These are phyloP conservation scores for Drosophila willistoni DNA, from an alignment of 1,140 invertebrate species.

Conservation along the genomic window DNA sequence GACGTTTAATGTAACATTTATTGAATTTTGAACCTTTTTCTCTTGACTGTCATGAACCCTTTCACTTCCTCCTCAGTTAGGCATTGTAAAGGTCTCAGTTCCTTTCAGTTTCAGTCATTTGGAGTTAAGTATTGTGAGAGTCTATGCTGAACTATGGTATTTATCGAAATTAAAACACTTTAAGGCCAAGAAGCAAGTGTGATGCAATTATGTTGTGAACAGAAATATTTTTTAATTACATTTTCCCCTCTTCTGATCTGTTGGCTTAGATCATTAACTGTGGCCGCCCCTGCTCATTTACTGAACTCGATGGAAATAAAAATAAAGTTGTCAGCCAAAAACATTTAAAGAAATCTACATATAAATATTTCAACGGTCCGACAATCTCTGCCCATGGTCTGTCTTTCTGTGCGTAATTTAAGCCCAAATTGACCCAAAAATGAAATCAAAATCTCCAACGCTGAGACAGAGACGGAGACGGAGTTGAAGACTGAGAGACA, in stretches of 20 bases:
- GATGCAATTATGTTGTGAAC: neutral
- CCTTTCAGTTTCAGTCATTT: neutral
- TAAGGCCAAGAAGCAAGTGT: conserved; percentile 1
- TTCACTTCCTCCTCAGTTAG: too few relatives aligned
- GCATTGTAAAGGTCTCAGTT: neutral
- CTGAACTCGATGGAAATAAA: conserved; percentile 27
- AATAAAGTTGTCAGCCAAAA: conserved; percentile 71
- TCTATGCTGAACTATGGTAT: neutral
- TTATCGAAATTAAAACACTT: neutral
- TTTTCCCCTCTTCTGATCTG: neutral
- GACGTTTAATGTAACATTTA: too few relatives aligned
- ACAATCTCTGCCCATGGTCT: conserved; percentile 68
- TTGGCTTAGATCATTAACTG: conserved; percentile 12
- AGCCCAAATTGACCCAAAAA: conserved; percentile 79
- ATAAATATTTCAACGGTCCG: conserved; percentile 62
- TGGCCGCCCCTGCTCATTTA: conserved; percentile 24
- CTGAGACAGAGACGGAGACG: conserved; percentile 8
- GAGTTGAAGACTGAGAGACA: conserved; percentile 44
- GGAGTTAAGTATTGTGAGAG: too few relatives aligned
- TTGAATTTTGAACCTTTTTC: too few relatives aligned
- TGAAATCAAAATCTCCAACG: conserved; percentile 18
- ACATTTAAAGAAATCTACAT: conserved; percentile 38
- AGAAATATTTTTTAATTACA: conserved; percentile 11
- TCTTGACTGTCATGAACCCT: too few relatives aligned
- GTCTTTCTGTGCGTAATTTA: conserved; percentile 60